Conservation (phyloP, 2,888 invertebrate genomes). For the Diaphora mendica region DNA sequence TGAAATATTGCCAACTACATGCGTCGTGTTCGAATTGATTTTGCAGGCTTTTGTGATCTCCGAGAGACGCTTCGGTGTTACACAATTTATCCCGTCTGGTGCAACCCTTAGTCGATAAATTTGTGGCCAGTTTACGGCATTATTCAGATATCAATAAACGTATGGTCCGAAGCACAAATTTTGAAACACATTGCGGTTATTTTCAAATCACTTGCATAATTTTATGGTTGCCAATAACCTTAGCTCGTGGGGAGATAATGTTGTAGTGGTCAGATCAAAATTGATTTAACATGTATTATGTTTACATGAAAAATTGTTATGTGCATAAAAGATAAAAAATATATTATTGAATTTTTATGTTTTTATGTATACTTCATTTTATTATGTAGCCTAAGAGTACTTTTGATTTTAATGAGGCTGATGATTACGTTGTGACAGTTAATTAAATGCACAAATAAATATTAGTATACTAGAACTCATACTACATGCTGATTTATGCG, state of each 20-base stretch:
- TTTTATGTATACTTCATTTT: no score
- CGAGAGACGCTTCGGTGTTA: constrained; percentile 51
- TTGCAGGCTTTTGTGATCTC: constrained; percentile 67
- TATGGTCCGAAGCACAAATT: constrained; percentile 22
- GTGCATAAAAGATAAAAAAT: no score
- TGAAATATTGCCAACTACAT: constrained; percentile 83
- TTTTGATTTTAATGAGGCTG: background rate
- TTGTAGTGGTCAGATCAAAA: no score
- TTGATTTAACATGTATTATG: no score
- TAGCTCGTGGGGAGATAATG: no score
- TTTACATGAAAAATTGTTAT: no score
- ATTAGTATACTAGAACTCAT: no score
- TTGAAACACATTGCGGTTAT: constrained; percentile 17
- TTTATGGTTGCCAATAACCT: no score
- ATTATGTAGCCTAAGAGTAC: background rate
- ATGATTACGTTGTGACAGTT: background rate
- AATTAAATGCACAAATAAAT: background rate
- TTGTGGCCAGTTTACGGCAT: constrained; percentile 23
- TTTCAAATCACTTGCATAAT: background rate
- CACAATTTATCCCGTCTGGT: constrained; percentile 47
- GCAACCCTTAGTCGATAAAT: constrained; percentile 22
- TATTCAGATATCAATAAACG: constrained; percentile 24
- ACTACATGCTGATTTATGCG: no score
- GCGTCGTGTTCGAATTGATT: constrained; percentile 78
- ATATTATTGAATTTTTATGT: no score